A percentile compares a stretch with the other conserved stretches of the same genome.
These are phyloP conservation scores for Triplophysa bombifrons DNA, from an alignment of 2,797 vertebrate species.

Conservation along the genomic window DNA sequence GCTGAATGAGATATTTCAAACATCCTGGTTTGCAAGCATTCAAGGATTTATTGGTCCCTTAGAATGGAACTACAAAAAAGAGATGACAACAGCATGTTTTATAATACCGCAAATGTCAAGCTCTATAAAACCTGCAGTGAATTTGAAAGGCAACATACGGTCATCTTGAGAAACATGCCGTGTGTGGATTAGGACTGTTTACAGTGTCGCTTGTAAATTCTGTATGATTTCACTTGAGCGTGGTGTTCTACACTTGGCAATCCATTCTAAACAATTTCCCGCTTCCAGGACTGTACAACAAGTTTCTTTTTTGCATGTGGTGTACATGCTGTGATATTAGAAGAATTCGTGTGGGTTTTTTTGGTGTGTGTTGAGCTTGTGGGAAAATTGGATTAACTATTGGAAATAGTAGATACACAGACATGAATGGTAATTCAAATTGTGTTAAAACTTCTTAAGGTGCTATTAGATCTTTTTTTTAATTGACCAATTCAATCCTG, in stretches of 20 bases:
- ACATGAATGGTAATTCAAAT: too few relatives aligned
- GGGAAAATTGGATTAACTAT: not conserved
- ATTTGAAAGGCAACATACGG: conserved; percentile 23
- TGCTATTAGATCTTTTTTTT: too few relatives aligned
- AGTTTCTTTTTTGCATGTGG: not conserved
- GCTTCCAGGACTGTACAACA: conserved; percentile 1
- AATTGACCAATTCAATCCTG: too few relatives aligned
- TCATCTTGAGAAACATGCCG: conserved; percentile 12
- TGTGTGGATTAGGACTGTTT: conserved; percentile 18
- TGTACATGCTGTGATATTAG: not conserved
- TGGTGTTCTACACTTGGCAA: conserved; percentile 5
- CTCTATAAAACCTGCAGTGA: conserved; percentile 25
- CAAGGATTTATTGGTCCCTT: not conserved
- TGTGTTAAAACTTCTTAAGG: too few relatives aligned
- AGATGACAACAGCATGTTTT: conserved; percentile 29
- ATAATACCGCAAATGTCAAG: conserved; percentile 18
- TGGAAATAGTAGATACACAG: not conserved
- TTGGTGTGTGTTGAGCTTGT: not conserved
- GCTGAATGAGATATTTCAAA: conserved; percentile 15
- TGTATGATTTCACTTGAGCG: conserved; percentile 11
- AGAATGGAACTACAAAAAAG: not conserved
- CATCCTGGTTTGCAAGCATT: conserved; percentile 12
- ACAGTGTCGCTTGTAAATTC: not conserved
- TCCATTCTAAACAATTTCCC: not conserved
- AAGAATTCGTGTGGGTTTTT: not conserved